These are phyloP conservation scores for Tachuris rubrigastra DNA, from an alignment of 2,113 vertebrate species.

Conservation along the genomic window DNA sequence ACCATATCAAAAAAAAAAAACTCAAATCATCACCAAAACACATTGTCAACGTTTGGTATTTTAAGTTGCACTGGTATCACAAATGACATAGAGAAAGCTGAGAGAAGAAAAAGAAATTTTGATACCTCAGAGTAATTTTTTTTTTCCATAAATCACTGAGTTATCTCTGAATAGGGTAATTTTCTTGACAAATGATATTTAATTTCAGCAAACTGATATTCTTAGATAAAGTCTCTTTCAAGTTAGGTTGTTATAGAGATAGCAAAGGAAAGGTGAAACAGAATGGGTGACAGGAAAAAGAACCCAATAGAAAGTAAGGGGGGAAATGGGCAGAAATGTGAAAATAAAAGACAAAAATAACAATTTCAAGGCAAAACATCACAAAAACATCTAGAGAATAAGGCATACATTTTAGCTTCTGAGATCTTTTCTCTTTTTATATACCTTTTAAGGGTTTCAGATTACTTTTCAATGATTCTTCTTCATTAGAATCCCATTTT, in stretches of 20 bases:
- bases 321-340: background rate
- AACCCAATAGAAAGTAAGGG: background rate
- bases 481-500: background rate
- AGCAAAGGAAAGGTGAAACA: background rate
- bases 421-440: background rate
- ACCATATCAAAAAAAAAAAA: background rate
- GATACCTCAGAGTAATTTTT: background rate
- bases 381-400: background rate
- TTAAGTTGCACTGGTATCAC: background rate
- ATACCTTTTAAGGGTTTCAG: background rate
- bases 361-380: background rate
- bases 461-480: background rate
- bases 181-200: background rate
- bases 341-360: background rate
- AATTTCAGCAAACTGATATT: background rate
- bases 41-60: background rate
- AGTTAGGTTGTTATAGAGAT: background rate
- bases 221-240: background rate
- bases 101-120: background rate
- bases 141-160: background rate
- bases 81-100: background rate
- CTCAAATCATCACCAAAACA: background rate
- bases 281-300: accelerated
- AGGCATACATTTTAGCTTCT: background rate
- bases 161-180: background rate